A percentile compares a stretch with the other conserved stretches of the same genome.
These are phyloP conservation scores for Parauchenoglanis ngamensis DNA, from an alignment of 2,797 vertebrate species.

Conservation along the genomic window DNA sequence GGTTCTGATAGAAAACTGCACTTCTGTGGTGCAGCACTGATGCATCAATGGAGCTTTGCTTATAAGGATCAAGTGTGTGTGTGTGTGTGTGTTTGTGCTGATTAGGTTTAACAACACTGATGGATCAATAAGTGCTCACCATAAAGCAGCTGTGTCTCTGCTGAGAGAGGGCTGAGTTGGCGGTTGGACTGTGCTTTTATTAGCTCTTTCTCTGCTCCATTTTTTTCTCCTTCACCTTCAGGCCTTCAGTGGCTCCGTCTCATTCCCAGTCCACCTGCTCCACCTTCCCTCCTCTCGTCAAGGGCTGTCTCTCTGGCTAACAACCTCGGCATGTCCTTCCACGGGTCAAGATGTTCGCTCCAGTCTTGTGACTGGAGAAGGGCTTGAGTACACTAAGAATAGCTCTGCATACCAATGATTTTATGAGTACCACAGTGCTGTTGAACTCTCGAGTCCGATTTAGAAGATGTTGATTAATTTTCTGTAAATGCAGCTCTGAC, in stretches of 20 bases:
- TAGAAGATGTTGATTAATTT: neutral
- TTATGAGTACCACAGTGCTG: neutral
- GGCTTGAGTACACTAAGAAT: neutral
- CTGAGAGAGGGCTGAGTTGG: conserved; percentile 24
- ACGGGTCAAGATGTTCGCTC: conserved; percentile 13
- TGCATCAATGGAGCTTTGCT: conserved; percentile 25
- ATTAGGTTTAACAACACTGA: conserved; percentile 40
- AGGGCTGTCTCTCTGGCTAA: neutral
- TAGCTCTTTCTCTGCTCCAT: conserved; percentile 43
- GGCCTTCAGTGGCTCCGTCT: neutral
- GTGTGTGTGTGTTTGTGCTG: conserved; percentile 29
- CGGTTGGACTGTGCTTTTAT: conserved; percentile 49
- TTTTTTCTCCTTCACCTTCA: conserved; percentile 50
- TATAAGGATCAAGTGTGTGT: conserved; percentile 13
- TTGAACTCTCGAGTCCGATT: neutral
- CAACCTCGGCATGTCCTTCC: conserved; percentile 9
- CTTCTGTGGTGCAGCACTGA: neutral
- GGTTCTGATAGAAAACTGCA: conserved; percentile 32
- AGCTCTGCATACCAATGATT: conserved; percentile 15
- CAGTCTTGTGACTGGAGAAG: neutral
- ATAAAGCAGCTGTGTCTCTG: conserved; percentile 43
- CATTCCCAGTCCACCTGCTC: conserved; percentile 27
- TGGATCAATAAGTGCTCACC: conserved; percentile 49
- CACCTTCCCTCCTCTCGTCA: conserved; percentile 8
- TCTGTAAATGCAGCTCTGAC: neutral